phyloP scores from a whole-genome alignment of 2,113 vertebrate genomes.

The Prochilodus magdalenae region DNA sequence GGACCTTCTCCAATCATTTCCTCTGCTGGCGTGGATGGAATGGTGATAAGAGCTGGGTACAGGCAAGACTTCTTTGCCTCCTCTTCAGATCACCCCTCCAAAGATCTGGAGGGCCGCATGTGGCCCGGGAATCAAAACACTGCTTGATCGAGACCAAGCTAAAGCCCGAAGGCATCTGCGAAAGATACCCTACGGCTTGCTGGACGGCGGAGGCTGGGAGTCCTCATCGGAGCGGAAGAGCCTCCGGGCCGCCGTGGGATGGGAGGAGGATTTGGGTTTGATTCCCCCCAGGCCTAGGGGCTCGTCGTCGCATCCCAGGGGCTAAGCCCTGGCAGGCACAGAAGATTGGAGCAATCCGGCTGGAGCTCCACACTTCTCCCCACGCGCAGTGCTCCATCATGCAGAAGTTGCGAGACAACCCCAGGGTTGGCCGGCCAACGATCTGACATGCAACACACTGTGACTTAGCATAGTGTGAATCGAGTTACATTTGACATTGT shows the following conservation, averaged over 20 bases:
- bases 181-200: slow-evolving; percentile 91
- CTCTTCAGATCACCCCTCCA: slow-evolving; percentile 65
- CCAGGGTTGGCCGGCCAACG: slow-evolving; percentile 69
- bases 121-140: slow-evolving; percentile 76
- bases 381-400: slow-evolving; percentile 87
- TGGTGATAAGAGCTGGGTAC: slow-evolving; percentile 76
- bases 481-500: slow-evolving; percentile 95
- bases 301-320: slow-evolving; percentile 69
- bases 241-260: slow-evolving; percentile 70
- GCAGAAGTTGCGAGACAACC: slow-evolving; percentile 75
- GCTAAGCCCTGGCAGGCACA: slow-evolving; percentile 56
- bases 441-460: slow-evolving; percentile 87
- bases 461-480: slow-evolving; percentile 90
- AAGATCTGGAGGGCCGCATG: slow-evolving; percentile 54
- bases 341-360: slow-evolving; percentile 62
- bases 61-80: slow-evolving; percentile 82
- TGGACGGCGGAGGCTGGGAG: slow-evolving; percentile 56
- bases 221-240: slow-evolving; percentile 69
- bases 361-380: slow-evolving; percentile 73
- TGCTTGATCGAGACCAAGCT: slow-evolving; percentile 92
- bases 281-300: slow-evolving; percentile 61
- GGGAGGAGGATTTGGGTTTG: slow-evolving; percentile 74
- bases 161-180: slow-evolving; percentile 90
- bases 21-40: slow-evolving; percentile 77
- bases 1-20: slow-evolving; percentile 81